Base-by-base conservation (phyloP, 2,888 invertebrate genomes). In the Drosophila anceps region DNA sequence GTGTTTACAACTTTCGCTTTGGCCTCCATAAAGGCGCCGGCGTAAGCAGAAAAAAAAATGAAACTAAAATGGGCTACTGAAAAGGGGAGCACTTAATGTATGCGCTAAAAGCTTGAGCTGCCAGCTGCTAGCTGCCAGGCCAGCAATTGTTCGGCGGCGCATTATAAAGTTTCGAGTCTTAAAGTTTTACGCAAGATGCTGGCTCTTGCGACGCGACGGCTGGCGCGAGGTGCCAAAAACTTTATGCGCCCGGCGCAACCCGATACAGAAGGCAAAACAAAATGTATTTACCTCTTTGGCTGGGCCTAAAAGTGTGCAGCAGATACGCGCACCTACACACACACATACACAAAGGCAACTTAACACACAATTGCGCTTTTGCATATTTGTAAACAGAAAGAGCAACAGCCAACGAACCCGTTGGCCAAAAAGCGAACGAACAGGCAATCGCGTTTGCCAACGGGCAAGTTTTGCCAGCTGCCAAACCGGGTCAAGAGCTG, bases 321-420 rank as follows among this genome's bases (percentile, higher is more conserved):
- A 66, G 64, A 72, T 67, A 72, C 70, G 37, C 27, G 27, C 62
- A 29, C 41, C 43, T 37, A 37, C 60, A 63, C 27, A 58, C 55
- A 58, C 55, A 33, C n/a, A 7, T 44, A 46, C 50, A 65, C 73
- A 84, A 69, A 58, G 78, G 73, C 78, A 88, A 81, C 73, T 88
- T 85, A 81, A 88, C 88, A 83, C 88, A 84, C 86, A 84, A 86
- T 88, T 84, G 86, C 86, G 88, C 86, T 85, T 86, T 90, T 90
- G 86, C 85, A 88, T 82, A 89, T 89, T 87, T 84, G 84, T 65
- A 74, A 86, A 73, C 71, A 62, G 54, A 48, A 62, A 63, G 63
- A 57, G 35, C 29, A 69, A 51, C 39, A 44, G 54, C 31, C 59
- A 66, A 10, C 24, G 50, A 72, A 27, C 44, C 29, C 12, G 62